Conservation (phyloP, 2,888 invertebrate species). For the Tillus elongatus region DNA sequence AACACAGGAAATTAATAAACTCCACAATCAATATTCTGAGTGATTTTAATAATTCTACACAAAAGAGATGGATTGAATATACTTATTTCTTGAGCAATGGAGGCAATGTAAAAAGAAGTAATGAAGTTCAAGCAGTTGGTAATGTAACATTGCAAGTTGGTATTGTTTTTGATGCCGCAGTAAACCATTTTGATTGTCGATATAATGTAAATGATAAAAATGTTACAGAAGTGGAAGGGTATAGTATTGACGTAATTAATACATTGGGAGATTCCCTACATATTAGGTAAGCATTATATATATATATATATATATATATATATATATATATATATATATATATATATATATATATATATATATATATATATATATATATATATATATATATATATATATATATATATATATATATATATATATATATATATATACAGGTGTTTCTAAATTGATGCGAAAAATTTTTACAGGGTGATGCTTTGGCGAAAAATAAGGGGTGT, state of each 20-base stretch:
- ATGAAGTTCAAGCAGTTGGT: no score
- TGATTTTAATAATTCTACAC: conserved; percentile 12
- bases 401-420: no score
- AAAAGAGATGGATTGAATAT: conserved; percentile 19
- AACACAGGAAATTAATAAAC: conserved; percentile 15
- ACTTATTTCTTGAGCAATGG: conserved; percentile 16
- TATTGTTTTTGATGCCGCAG: conserved; percentile 12
- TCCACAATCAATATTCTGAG: conserved; percentile 11
- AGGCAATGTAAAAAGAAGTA: conserved; percentile 4
- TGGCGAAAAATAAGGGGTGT: no score
- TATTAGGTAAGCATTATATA: conserved; percentile 14
- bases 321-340: no score
- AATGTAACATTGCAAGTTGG: conserved; percentile 7
- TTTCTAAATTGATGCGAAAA: no score
- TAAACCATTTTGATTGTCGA: conserved; percentile 16
- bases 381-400: no score
- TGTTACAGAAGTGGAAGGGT: conserved; percentile 12
- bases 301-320: no score
- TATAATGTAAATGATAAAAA: conserved; percentile 5
- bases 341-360: no score
- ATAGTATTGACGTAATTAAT: conserved; percentile 17
- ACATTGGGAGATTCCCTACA: conserved; percentile 13
- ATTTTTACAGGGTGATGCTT: no score
- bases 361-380: no score
- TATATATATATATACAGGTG: no score